A percentile compares a stretch with the other conserved stretches of the same genome.
Conservation (phyloP, 2,888 invertebrate genomes). For the Lamellibrachia satsuma region DNA sequence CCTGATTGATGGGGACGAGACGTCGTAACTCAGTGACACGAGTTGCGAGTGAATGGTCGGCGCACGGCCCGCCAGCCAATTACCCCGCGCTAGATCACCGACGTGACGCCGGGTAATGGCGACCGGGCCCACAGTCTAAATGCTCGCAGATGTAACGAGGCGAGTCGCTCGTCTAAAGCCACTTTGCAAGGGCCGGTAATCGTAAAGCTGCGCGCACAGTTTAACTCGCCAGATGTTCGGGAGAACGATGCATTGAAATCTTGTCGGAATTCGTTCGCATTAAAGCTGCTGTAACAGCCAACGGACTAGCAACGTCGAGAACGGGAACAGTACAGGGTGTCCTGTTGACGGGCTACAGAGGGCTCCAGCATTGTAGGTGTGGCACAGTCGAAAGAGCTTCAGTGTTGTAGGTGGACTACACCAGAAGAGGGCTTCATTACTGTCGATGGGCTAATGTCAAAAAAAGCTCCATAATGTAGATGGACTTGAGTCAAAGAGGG, state of each 20-base stretch:
- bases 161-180: not conserved
- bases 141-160: not conserved
- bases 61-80: not conserved
- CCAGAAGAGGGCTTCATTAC: not conserved
- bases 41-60: not conserved
- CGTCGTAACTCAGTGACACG: slow-evolving; percentile 3
- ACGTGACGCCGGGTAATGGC: not conserved
- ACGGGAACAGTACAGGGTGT: not conserved
- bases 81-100: not conserved
- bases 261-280: not conserved
- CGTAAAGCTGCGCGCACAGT: slow-evolving; percentile 3
- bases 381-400: not conserved
- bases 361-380: not conserved
- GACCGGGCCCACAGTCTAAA: not conserved
- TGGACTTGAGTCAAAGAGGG: too few relatives aligned
- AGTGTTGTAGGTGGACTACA: not conserved
- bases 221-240: not conserved
- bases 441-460: not conserved
- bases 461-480: not conserved
- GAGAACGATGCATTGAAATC: not conserved
- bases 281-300: not conserved
- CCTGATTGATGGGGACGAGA: not conserved
- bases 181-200: not conserved
- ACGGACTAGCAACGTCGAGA: not conserved
- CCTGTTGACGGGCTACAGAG: not conserved